phyloP scores from a whole-genome alignment of 1,140 invertebrate genomes.

The Vanessa tameamea region DNA sequence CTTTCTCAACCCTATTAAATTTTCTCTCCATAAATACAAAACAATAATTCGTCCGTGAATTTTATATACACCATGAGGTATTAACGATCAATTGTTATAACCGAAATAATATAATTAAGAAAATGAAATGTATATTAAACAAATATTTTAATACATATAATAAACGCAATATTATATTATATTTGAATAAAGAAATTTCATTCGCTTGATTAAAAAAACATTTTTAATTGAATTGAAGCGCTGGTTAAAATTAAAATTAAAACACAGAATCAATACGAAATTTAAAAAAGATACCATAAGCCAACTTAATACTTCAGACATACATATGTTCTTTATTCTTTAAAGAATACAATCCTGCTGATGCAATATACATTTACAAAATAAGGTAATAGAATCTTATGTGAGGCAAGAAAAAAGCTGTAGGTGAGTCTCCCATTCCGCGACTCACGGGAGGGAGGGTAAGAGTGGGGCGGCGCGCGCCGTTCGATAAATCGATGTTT shows the following conservation, averaged over 20 bases:
- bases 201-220: too few relatives aligned
- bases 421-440: conserved; percentile 47
- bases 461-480: conserved; percentile 64
- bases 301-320: not conserved
- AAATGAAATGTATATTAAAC: not conserved
- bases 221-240: too few relatives aligned
- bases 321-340: not conserved
- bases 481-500: conserved; percentile 78
- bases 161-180: too few relatives aligned
- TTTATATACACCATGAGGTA: not conserved
- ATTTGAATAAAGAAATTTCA: too few relatives aligned
- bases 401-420: conserved; percentile 42
- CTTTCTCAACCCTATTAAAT: conserved; percentile 27
- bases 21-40: conserved; percentile 23
- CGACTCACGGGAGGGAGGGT: conserved; percentile 41
- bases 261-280: too few relatives aligned
- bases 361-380: conserved; percentile 19
- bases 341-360: conserved; percentile 1
- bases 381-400: conserved; percentile 26
- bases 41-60: conserved; percentile 21
- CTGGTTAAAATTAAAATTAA: too few relatives aligned
- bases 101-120: not conserved
- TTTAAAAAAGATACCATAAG: not conserved
- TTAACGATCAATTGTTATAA: not conserved
- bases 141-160: too few relatives aligned